These are phyloP conservation scores for Nomada ruficornis DNA, from an alignment of 2,888 invertebrate genomes.

Conservation along the genomic window DNA sequence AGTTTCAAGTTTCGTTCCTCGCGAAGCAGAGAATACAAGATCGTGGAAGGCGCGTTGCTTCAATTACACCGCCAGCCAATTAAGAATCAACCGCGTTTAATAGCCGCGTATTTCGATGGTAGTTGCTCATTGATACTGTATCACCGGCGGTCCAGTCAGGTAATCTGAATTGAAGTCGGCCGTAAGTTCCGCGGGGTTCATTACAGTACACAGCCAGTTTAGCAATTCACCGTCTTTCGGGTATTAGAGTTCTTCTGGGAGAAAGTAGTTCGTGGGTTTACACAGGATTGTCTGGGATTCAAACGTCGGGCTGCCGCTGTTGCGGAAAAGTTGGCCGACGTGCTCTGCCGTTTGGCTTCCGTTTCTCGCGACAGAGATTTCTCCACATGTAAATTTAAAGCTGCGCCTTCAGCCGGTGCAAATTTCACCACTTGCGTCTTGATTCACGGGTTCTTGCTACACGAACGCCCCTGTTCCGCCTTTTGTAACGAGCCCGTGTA, in stretches of 20 bases:
- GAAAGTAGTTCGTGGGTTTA: constrained; percentile 56
- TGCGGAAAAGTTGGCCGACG: constrained; percentile 70
- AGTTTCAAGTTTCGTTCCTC: not conserved
- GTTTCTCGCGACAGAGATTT: constrained; percentile 67
- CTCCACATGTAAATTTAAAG: constrained; percentile 71
- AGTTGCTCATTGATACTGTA: not conserved
- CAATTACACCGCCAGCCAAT: constrained; percentile 1
- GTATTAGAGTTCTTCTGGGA: constrained; percentile 59
- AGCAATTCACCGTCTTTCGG: constrained; percentile 58
- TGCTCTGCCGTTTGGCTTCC: constrained; percentile 69
- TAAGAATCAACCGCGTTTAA: constrained; percentile 4
- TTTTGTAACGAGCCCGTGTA: constrained; percentile 19
- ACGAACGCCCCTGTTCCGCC: no score
- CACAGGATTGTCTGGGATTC: constrained; percentile 70
- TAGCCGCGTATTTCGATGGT: constrained; percentile 13
- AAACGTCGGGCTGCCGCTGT: constrained; percentile 64
- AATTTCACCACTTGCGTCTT: constrained; percentile 58
- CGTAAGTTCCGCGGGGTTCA: constrained; percentile 15
- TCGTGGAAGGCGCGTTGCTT: not conserved
- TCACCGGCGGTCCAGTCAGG: not conserved
- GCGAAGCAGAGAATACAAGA: not conserved
- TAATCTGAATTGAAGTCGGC: constrained; percentile 32
- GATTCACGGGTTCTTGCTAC: not conserved
- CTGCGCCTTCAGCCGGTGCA: constrained; percentile 54
- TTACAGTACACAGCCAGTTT: constrained; percentile 49